A percentile compares a stretch with the other conserved stretches of the same genome.
Conservation (phyloP, 2,113 vertebrate species). For the Columbina picui region DNA sequence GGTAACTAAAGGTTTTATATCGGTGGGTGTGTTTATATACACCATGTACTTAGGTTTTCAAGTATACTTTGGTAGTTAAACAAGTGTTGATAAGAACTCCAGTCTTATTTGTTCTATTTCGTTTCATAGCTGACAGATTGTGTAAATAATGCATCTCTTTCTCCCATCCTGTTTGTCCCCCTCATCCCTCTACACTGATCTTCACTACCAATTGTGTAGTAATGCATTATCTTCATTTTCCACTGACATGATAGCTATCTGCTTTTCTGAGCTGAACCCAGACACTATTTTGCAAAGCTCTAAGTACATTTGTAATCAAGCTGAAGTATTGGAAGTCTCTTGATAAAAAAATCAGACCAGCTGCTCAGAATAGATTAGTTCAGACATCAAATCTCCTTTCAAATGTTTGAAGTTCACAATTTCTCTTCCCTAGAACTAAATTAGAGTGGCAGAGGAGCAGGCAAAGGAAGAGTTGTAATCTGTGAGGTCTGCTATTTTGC, state of each 20-base stretch:
- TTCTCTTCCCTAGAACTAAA: neutral
- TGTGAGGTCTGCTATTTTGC: neutral
- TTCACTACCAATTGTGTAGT: neutral
- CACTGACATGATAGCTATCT: neutral
- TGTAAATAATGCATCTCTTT: neutral
- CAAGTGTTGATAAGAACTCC: neutral
- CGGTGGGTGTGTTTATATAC: rapidly evolving
- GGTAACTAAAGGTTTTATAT: neutral
- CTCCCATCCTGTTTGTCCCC: neutral
- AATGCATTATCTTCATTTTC: neutral
- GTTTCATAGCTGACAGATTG: neutral
- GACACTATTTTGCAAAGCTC: neutral
- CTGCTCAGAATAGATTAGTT: slow-evolving; percentile 41
- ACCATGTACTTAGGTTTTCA: neutral
- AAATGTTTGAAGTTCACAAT: neutral
- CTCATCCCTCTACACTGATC: neutral
- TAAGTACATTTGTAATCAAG: neutral
- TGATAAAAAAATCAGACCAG: neutral
- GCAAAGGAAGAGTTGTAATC: neutral
- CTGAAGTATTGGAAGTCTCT: neutral
- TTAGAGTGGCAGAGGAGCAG: neutral
- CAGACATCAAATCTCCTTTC: slow-evolving; percentile 13
- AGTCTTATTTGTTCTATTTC: neutral
- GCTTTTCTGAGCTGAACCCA: neutral
- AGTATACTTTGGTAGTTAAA: neutral